Evolutionary conservation across 92 coral and sea anemone genomes (phyloP), one percentile per base, ranked within the genome.

Genomic region (Phenganax stokvisi): DNA sequence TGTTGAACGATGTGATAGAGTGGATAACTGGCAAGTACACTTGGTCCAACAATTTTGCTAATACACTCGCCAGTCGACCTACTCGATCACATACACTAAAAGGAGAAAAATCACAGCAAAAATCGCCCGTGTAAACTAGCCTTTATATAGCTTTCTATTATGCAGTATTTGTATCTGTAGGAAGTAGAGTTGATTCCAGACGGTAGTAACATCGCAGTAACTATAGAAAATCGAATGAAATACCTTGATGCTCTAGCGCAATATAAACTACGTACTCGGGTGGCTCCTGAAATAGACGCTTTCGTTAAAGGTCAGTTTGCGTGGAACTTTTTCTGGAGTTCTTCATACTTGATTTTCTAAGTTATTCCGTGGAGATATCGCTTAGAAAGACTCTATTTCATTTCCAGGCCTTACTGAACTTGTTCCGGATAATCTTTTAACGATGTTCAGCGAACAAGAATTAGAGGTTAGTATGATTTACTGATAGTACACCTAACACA

Each of bases 391-490:
- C n/a, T 3, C 25, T 16, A 11, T 53, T 54, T 15, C 20, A 57
- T 30, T 29, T 73, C 54, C 61, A 93, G 98, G 98, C 58, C 85
- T 93, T 51, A 93, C 91, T 84, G 97, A 93, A 58, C 84, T 92
- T 71, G 96, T 96, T 31, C 99, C 99, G 44, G 99, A 92, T 84
- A 96, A 87, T 68, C 84, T 96, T 20, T 83, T 96, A 79, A 90
- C 92, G 51, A 89, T 92, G 70, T 96, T 96, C 75, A 97, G 91
- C 64, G 99, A 96, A 67, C 89, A 96, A 77, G 99, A 96, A 83
- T 57, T 96, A n/a, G 99, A 96, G 91, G 99, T 96, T 71, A 75
- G 37, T 47, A 8, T 51, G 7, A 7, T 60, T 44, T 25, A n/a
- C 17, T 25, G 5, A 9, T 47, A 9, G 20, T 58, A 28, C 0